Evolutionary conservation across 2,113 vertebrate genomes (phyloP).

Genomic region (Etheostoma cragini): DNA sequence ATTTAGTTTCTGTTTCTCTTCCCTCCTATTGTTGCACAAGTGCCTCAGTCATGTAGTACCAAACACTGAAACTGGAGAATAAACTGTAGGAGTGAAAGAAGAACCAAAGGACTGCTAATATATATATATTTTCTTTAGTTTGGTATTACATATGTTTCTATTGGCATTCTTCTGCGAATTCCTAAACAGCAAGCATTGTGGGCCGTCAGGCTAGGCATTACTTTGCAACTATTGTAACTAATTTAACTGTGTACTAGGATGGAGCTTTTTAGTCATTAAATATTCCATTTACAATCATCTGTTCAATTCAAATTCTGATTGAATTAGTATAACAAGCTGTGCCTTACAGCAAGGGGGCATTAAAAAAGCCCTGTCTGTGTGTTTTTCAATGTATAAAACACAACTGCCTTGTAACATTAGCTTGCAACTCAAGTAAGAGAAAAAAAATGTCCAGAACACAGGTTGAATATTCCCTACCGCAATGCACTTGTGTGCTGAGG

Average conservation of each 20-base stretch:
- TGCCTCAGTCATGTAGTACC: constrained; percentile 32
- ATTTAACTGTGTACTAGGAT: background rate
- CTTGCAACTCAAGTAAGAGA: background rate
- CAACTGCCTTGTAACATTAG: background rate
- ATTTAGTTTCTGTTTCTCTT: constrained; percentile 51
- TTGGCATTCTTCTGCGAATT: background rate
- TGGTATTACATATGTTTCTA: constrained; percentile 11
- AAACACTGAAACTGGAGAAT: constrained; percentile 35
- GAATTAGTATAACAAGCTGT: background rate
- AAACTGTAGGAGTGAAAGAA: constrained; percentile 11
- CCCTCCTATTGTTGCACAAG: constrained; percentile 49
- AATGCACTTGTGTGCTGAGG: background rate
- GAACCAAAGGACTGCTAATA: constrained; percentile 1
- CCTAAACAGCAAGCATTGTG: background rate
- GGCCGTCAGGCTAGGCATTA: background rate
- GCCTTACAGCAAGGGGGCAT: background rate
- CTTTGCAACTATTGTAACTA: background rate
- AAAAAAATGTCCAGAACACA: background rate
- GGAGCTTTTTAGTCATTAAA: background rate
- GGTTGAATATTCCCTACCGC: background rate
- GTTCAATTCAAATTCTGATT: background rate
- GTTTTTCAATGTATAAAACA: background rate
- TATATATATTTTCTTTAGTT: background rate
- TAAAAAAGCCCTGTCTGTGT: background rate
- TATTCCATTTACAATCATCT: background rate